These are phyloP conservation scores for Zoroaster sp. DNA, from an alignment of 53 echinoderm and acorn worm genomes.

Conservation along the genomic window DNA sequence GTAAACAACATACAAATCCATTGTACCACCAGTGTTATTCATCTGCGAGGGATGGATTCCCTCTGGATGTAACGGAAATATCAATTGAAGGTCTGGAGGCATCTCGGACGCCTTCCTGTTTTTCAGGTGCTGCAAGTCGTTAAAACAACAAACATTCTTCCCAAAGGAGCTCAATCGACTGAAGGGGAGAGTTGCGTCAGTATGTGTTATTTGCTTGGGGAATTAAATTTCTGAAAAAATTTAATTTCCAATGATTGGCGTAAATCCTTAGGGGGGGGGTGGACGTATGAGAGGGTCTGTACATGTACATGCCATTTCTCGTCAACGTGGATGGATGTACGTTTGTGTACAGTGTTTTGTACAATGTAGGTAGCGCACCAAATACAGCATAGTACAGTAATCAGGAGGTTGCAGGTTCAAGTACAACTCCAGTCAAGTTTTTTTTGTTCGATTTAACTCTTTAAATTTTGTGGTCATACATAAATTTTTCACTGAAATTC, in stretches of 20 bases:
- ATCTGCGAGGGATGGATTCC: not conserved
- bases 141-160: constrained; percentile 9
- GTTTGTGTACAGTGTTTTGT: too few species aligned
- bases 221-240: not conserved
- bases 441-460: too few species aligned
- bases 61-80: not conserved
- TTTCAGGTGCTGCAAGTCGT: not conserved
- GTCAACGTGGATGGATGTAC: too few species aligned
- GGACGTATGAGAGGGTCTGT: not conserved
- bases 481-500: too few species aligned
- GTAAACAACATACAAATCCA: not conserved
- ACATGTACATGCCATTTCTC: too few species aligned
- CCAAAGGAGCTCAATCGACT: not conserved
- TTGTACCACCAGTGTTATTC: not conserved
- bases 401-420: too few species aligned
- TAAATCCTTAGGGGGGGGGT: not conserved
- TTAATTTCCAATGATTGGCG: not conserved
- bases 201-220: not conserved
- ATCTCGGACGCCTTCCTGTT: not conserved
- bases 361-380: too few species aligned
- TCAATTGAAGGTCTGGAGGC: not conserved
- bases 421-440: too few species aligned
- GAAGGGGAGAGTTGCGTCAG: not conserved
- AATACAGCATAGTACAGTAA: too few species aligned
- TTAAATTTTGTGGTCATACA: too few species aligned